Evolutionary conservation across 53 echinoderm and acorn worm genomes (phyloP), one percentile per base, ranked within the genome.

Genomic region (Crossaster papposus): DNA sequence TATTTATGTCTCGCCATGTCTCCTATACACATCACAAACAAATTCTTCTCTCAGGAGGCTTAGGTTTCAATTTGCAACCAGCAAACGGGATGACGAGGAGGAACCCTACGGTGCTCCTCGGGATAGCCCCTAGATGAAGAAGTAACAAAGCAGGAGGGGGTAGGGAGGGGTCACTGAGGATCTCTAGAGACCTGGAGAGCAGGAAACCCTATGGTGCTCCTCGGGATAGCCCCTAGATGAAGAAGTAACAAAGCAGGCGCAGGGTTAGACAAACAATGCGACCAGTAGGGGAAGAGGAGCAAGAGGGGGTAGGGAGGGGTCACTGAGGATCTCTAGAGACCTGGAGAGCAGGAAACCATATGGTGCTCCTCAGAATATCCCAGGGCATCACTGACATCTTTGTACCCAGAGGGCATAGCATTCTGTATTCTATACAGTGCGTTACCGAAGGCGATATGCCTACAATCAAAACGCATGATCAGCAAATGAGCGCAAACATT

Each of bases 221-320:
- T 68, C 37, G 12, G 82, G 64, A 68, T n/a, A 34, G 3, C 68
- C 74, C 35, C 74, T 36, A 73, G 74, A 73, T 65, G 51, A 65
- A 22, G 51, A 65, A 22, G 82, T 82, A 70, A 82, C 65, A 82
- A 82, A 35, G 44, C 82, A 44, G 68, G 82, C 65, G 26, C 82
- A 82, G 82, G 82, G 82, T 82, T 82, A 82, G 68, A 68, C 64
- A 82, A 70, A 82, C 68, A 68, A 65, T 82, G 70, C 23, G 82
- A 32, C 36, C 68, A 37, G n/a, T n/a, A n/a, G n/a, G 34, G 62
- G 55, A 32, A 30, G 64, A 35, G 22, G 17, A 18, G 17, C 13
- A 22, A 34, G 79, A 30, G 2, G 62, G 36, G 63, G 17, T 68
- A 28, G 28, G 68, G 22, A 68, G 68, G 68, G n/a, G n/a, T n/a